Evolutionary conservation across 64 coral and sea anemone genomes (phyloP), one percentile per base, ranked within the genome.

Genomic region (Anthopleura sola): DNA sequence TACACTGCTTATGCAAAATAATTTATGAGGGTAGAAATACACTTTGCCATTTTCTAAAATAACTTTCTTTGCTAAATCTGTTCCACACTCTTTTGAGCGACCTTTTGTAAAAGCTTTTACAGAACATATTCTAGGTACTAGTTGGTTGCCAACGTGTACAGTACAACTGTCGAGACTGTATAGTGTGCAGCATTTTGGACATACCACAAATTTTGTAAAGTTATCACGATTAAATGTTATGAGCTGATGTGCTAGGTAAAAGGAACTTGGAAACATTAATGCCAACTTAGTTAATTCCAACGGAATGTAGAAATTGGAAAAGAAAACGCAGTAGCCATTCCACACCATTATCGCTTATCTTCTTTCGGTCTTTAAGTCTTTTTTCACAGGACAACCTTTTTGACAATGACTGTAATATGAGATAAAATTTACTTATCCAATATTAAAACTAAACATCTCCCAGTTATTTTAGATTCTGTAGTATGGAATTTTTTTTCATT

Each of bases 241-340:
- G 12, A 85, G 53, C 29, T 90, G 19, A 24, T 71, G 68, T 53
- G 84, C 55, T 26, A 86, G 55, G 37, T 80, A 91, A n/a, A 86
- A 62, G 1, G 88, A 90, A 84, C 49, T 90, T 77, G 83, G 89
- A 36, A 91, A 91, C 84, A 86, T 74, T n/a, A 49, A 23, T 17
- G 78, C 71, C 36, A 86, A 4, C 80, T 86, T 44, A 71, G 26
- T 64, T 77, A 20, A 38, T 16, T 14, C 54, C 86, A 75, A 84
- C 32, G 15, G 46, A 33, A 28, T 81, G 44, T 2, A 93, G 64
- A 51, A 93, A 93, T 50, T 81, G 75, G 33, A 88, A 88, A 38
- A 92, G 64, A 54, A 93, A 88, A 44, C 91, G 82, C 24, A 93
- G 46, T 36, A 93, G 2, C 91, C 91, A 93, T 71, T 93, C 86